Evolutionary conservation across 2,888 invertebrate genomes (phyloP).

Genomic region (Sminthurinus aureus): DNA sequence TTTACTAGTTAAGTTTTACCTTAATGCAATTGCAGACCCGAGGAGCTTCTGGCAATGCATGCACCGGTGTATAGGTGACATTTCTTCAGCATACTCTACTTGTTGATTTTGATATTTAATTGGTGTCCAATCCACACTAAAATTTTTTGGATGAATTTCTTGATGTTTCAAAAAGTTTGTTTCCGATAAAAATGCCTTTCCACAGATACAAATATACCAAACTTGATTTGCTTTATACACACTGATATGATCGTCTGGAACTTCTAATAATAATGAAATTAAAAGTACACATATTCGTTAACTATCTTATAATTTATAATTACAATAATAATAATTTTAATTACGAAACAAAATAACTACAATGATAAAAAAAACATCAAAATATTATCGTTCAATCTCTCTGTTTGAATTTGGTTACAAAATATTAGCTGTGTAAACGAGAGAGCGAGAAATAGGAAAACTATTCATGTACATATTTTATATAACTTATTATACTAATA

Average conservation of each 20-base stretch:
- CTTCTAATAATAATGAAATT: neutral
- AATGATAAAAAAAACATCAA: neutral
- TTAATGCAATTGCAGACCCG: slow-evolving; percentile 10
- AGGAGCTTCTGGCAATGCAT: slow-evolving; percentile 26
- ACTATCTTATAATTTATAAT: neutral
- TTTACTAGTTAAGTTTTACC: slow-evolving; percentile 8
- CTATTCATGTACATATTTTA: too few relatives aligned
- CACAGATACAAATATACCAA: slow-evolving; percentile 33
- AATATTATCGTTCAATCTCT: neutral
- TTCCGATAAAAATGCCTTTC: slow-evolving; percentile 21
- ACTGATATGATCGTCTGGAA: neutral
- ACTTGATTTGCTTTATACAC: neutral
- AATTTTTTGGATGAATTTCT: slow-evolving; percentile 19
- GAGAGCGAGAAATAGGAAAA: too few relatives aligned
- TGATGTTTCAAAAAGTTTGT: neutral
- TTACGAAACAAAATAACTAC: neutral
- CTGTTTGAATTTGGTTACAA: neutral
- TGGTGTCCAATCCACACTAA: slow-evolving; percentile 13
- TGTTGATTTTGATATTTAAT: neutral
- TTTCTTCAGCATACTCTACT: neutral
- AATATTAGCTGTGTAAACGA: too few relatives aligned
- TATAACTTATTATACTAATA: too few relatives aligned
- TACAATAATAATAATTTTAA: neutral
- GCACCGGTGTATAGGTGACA: slow-evolving; percentile 8
- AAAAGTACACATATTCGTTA: neutral